Evolutionary conservation across 37 sponge, comb jelly and placozoan species (phyloP).

Genomic region (Mnemiopsis leidyi): DNA sequence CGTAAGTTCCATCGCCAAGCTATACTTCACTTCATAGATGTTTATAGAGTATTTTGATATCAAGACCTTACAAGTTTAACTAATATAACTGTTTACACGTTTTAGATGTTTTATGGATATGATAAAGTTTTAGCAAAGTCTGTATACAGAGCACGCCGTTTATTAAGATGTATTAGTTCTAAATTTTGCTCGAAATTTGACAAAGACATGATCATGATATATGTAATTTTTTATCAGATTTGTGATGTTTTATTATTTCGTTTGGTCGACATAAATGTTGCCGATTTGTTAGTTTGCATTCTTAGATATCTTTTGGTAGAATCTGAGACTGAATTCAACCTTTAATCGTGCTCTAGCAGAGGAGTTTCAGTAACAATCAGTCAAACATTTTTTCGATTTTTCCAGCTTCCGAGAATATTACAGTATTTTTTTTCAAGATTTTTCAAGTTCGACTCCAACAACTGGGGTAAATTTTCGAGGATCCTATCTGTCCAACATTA

Average conservation of each 20-base stretch:
- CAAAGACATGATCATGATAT: background rate
- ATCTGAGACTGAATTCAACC: background rate
- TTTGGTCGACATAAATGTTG: background rate
- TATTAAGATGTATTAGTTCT: background rate
- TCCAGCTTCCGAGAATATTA: no score
- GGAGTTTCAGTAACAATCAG: background rate
- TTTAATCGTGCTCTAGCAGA: background rate
- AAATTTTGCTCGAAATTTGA: background rate
- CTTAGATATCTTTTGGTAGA: background rate
- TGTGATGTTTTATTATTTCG: background rate
- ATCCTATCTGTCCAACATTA: background rate
- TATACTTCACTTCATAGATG: no score
- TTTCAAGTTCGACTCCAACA: no score
- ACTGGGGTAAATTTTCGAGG: background rate
- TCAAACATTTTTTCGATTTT: no score
- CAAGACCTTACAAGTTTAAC: no score
- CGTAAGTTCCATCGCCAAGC: no score
- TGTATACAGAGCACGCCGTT: background rate
- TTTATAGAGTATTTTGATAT: no score
- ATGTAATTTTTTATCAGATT: background rate
- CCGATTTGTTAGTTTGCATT: background rate
- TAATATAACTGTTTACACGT: background rate
- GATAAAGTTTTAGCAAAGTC: background rate
- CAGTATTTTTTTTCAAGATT: no score
- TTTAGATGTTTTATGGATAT: background rate